Evolutionary conservation across 2,113 vertebrate species (phyloP).

Genomic region (Dolichotis patagonum): DNA sequence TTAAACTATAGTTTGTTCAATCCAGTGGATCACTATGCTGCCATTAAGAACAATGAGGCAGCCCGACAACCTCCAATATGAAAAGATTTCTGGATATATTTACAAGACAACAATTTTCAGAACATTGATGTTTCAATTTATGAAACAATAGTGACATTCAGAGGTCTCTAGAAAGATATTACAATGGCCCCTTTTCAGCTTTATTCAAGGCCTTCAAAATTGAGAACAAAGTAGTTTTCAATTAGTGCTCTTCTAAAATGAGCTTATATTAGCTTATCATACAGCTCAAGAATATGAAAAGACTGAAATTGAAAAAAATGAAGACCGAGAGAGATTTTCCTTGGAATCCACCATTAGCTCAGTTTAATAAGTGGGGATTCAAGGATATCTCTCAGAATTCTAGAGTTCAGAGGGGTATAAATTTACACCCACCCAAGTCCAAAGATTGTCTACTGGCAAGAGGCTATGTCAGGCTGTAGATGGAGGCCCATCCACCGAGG

Average conservation of each 20-base stretch:
- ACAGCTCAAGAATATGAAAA: neutral
- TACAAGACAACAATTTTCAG: neutral
- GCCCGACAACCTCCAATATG: neutral
- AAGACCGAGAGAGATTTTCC: neutral
- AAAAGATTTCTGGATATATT: neutral
- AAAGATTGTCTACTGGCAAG: neutral
- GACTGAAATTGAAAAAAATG: neutral
- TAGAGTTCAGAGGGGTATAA: neutral
- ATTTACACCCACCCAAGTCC: neutral
- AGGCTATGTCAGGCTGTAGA: neutral
- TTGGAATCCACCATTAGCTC: neutral
- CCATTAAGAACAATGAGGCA: constrained; percentile 9
- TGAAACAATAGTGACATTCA: neutral
- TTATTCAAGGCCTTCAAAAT: constrained; percentile 16
- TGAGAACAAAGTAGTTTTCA: neutral
- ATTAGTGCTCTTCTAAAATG: neutral
- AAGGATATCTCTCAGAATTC: neutral
- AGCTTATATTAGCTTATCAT: neutral
- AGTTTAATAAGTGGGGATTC: neutral
- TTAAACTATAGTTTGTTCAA: neutral
- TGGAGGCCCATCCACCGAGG: neutral
- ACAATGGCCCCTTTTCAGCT: neutral
- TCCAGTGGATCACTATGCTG: neutral
- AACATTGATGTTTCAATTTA: neutral
- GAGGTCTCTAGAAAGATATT: neutral